Evolutionary conservation across 1,140 invertebrate genomes (phyloP).

Genomic region (Cherax quadricarinatus): DNA sequence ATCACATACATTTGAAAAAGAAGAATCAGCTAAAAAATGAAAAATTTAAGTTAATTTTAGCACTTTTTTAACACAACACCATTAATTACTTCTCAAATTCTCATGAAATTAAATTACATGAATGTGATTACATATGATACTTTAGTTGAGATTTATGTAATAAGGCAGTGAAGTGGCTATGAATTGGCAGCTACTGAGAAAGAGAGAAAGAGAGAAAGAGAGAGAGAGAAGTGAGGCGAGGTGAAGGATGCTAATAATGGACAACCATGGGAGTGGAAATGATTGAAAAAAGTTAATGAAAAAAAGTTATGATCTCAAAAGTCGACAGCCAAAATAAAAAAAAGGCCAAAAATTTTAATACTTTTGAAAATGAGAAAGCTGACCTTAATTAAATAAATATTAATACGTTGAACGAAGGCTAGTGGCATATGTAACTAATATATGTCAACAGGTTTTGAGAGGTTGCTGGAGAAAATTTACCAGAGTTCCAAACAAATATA

Average conservation of each 20-base stretch:
- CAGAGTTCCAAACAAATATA: too few species aligned
- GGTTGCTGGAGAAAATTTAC: too few species aligned
- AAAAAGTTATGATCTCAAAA: too few species aligned
- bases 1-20: background rate
- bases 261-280: background rate
- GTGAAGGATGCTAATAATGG: background rate
- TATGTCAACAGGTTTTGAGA: too few species aligned
- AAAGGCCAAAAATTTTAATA: too few species aligned
- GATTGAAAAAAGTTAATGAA: background rate
- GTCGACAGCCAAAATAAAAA: too few species aligned
- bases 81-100: background rate
- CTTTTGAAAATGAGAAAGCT: too few species aligned
- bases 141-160: background rate
- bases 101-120: background rate
- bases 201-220: background rate
- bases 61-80: background rate
- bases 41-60: background rate
- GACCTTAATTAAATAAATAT: too few species aligned
- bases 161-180: background rate
- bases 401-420: too few species aligned
- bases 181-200: background rate
- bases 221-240: background rate
- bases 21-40: background rate
- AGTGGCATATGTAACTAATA: too few species aligned
- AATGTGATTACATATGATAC: background rate